Percentiles rank a stretch among this genome's conserved stretches.
These are phyloP conservation scores for Piliocolobus tephrosceles DNA, from an alignment of 2,113 vertebrate species.

Conservation along the genomic window DNA sequence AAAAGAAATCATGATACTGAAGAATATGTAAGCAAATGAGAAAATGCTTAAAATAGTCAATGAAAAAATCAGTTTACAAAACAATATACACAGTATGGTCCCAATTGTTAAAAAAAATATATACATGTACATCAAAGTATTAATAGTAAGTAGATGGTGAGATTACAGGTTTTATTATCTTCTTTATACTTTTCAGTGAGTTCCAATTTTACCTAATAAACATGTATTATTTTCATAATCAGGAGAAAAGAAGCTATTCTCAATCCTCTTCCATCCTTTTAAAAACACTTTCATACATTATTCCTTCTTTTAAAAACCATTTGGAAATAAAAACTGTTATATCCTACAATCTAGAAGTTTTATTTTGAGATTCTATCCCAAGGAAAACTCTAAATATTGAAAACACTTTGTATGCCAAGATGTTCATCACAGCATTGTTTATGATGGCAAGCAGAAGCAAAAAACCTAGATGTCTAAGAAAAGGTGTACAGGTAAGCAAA, in stretches of 20 bases:
- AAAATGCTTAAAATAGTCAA: constrained; percentile 48
- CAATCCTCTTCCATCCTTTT: neutral
- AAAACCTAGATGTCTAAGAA: constrained; percentile 5
- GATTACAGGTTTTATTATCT: constrained; percentile 36
- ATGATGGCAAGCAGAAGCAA: constrained; percentile 34
- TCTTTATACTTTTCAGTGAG: neutral
- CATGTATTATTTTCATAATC: constrained; percentile 5
- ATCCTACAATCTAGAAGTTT: constrained; percentile 1
- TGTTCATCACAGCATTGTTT: neutral
- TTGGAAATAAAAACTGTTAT: constrained; percentile 42
- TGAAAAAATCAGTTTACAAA: constrained; percentile 25
- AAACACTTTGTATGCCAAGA: neutral
- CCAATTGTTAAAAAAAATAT: constrained; percentile 13
- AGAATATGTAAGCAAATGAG: constrained; percentile 19
- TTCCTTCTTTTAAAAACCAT: neutral
- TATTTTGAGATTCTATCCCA: constrained; percentile 2
- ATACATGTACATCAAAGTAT: neutral
- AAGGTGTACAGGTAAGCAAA: neutral
- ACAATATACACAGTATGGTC: neutral
- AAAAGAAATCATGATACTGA: neutral
- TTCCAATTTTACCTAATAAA: constrained; percentile 46
- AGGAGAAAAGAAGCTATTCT: constrained; percentile 17
- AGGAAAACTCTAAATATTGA: neutral
- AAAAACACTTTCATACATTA: neutral
- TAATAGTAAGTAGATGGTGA: neutral